Base-by-base conservation (phyloP, 2,797 vertebrate genomes). In the Thalassophryne amazonica region DNA sequence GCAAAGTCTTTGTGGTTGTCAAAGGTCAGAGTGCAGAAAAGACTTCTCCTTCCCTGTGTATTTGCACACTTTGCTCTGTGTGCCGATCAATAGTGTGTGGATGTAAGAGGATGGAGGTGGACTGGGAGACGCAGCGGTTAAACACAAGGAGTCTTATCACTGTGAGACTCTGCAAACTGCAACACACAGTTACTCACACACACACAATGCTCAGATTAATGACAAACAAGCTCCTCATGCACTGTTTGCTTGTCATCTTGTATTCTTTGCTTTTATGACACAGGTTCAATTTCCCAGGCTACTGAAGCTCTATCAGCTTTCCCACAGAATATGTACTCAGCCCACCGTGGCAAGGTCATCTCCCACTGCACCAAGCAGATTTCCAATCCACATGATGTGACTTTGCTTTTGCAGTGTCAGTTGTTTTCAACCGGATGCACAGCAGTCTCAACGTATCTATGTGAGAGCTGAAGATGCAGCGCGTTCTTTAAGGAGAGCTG, bases 261-360 rank as follows among this genome's bases (percentile, higher is more conserved):
- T 60, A 43, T 68, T 69, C 73, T 57, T 73, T 66, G 58, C 67
- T 72, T 78, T 75, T 65, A 73, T 59, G 79, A 76, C 68, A 61
- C 63, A 34, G 69, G 48, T 83, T 69, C 63, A 77, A 79, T 83
- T 85, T 83, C 76, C 72, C 69, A 73, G 46, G 72, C 74, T 77
- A 31, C 60, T 74, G 74, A 72, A 76, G 59, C 69, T 63, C 60
- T 53, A 71, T 76, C 68, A 67, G 72, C 45, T 34, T 69, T 68
- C 69, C 58, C 64, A 40, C 55, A 39, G 46, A 72, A 73, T 69
- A 69, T 71, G 56, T 67, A 60, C 80, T 82, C 70, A 69, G 51
- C n/a, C n/a, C n/a, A 12, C 25, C 18, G 32, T 15, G 5, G 16
- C 73, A 77, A 82, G 79, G 77, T 79, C 79, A 59, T 78, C 67